Base-by-base conservation (phyloP, 2,888 invertebrate species). In the Ormia ochracea region DNA sequence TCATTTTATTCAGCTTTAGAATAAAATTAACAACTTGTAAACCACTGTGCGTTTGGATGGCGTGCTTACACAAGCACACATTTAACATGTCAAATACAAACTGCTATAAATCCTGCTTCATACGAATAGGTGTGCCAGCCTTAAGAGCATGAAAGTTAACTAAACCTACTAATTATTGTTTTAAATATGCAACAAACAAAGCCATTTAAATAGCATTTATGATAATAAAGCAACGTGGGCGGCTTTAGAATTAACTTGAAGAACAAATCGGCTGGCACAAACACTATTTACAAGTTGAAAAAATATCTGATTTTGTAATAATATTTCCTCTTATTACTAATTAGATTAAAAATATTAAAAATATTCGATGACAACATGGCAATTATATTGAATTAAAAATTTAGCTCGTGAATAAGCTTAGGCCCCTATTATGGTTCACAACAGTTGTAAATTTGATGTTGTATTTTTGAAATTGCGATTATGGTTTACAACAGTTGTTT, bases 111-210 rank as follows among this genome's bases (percentile, higher is more conserved):
- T 50, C 26, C 23, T 50, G 14, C 14, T 23, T 38, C 12, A 23
- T 48, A 48, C 36, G n/a, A 23, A 36, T 10, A n/a, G 0, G 45
- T 14, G 19, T 33, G 6, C 12, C 9, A 33, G 31, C 1, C 19
- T 14, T 36, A 33, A 10, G 9, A 10, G 28, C 7, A 38, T 38
- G 36, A 26, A 54, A n/a, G 19, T 41, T 41, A 14, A 14, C 14
- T 14, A 33, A 56, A 31, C 6, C 17, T 12, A 56, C 23, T 7
- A 56, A 56, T 68, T 33, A 73, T 63, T 73, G 36, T 63, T 63
- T 54, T 63, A 63, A 73, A 73, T 54, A 28, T 31, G 28, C 54
- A 52, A 19, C n/a, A 38, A 17, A 38, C 12, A 19, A 36, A 52
- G 23, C 14, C 17, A 66, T n/a, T 50, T 3, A 26, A 26, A 26